Base-by-base conservation (phyloP, 1,140 invertebrate species). In the Drosophila pallidifrons region DNA sequence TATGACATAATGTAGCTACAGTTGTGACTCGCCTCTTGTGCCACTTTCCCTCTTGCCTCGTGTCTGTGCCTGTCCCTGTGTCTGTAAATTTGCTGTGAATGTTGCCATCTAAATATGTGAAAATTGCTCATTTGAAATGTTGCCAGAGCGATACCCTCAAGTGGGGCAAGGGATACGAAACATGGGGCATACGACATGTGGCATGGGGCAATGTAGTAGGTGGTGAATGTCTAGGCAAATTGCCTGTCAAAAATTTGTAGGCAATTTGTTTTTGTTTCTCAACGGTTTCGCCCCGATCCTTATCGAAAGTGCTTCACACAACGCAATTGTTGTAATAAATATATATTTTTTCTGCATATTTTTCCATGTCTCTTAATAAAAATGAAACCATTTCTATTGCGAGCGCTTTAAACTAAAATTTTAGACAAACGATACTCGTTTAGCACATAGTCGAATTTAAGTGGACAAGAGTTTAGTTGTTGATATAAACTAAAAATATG, bases 71-170 rank as follows among this genome's bases (percentile, higher is more conserved):
- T 5, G 10, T 10, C 5, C 10, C 13, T 13, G 32, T 55, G 51
- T 38, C 32, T 59, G 57, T 70, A 65, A 52, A 51, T 65, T 64
- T 68, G 61, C 75, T 75, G 51, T 58, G 81, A 87, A 82, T 74
- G 80, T 71, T 88, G 69, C 78, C 83, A 80, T 87, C 81, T 87
- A 88, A 87, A 87, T 87, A 87, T 87, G 83, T 87, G 83, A 88
- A 87, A 87, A 87, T 88, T 87, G 83, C 83, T 87, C 83, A 88
- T 87, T 87, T 87, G 73, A 87, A 77, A 88, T 80, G 80, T 78
- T 57, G 38, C 71, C 63, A 78, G 73, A 65, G 63, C 51, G 43
- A 61, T 61, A 55, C 30, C 16, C 47, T 47, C 13, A 8, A 11
- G 52, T 28, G n/a, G n/a, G 52, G 11, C 16, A 8, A 10, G 38